phyloP scores from a whole-genome alignment of 2,113 vertebrate genomes.

The Stercorarius parasiticus region DNA sequence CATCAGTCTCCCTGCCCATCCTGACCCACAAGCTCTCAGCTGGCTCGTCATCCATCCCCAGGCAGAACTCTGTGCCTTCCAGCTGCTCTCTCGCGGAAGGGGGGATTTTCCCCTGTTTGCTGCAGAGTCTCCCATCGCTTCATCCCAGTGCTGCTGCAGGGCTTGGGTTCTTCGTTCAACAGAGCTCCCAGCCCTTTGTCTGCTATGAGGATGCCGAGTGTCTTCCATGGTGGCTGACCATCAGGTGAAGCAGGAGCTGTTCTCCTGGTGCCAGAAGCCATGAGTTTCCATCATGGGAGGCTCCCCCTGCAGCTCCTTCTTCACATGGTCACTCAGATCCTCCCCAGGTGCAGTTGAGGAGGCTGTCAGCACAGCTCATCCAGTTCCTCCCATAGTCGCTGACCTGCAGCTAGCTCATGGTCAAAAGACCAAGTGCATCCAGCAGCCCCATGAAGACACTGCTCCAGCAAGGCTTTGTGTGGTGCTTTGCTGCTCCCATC shows the following conservation, averaged over 20 bases:
- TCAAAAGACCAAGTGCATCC: not conserved
- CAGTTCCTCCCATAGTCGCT: not conserved
- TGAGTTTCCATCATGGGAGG: not conserved
- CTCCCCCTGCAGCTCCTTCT: not conserved
- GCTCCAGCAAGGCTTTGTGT: fast-evolving
- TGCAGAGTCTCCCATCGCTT: not conserved
- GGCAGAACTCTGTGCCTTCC: not conserved
- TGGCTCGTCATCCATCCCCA: not conserved
- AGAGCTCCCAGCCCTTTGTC: not conserved
- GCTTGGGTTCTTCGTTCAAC: not conserved
- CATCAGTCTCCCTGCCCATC: not conserved
- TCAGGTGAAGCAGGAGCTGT: not conserved
- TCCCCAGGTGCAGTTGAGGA: not conserved
- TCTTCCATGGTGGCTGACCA: fast-evolving
- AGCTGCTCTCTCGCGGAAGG: not conserved
- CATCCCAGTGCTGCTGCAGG: not conserved
- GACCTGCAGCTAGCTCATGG: not conserved
- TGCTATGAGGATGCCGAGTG: not conserved
- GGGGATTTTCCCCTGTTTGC: not conserved
- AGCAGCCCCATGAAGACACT: too few species aligned
- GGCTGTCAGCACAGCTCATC: not conserved
- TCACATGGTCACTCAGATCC: fast-evolving
- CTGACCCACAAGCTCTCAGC: not conserved
- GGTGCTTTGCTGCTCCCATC: not conserved
- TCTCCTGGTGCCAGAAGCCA: not conserved